Evolutionary conservation across 2,113 vertebrate genomes (phyloP).

Genomic region (Camelus bactrianus): DNA sequence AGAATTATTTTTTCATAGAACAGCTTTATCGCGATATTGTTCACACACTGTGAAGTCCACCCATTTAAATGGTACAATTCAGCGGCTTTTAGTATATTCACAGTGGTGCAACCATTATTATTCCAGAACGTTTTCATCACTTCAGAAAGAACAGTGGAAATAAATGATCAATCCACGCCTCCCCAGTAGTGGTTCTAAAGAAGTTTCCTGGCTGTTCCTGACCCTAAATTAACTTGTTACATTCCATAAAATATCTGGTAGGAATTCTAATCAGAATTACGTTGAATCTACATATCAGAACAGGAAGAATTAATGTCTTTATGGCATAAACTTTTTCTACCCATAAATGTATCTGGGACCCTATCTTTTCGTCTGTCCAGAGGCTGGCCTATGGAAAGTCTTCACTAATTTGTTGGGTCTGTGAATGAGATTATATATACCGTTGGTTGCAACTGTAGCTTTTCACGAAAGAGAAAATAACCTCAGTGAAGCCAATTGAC

Average conservation of each 20-base stretch:
- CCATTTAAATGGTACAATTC: neutral
- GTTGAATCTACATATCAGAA: neutral
- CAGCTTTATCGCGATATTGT: neutral
- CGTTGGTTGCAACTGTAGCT: neutral
- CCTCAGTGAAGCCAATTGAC: neutral
- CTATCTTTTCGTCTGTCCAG: neutral
- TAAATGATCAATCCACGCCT: too few relatives aligned
- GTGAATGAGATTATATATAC: neutral
- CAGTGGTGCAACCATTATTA: too few relatives aligned
- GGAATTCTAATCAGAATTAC: neutral
- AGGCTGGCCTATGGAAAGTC: neutral
- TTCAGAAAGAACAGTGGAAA: neutral
- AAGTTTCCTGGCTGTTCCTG: neutral
- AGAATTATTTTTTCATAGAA: neutral
- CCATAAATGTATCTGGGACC: neutral
- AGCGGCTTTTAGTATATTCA: neutral
- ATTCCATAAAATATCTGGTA: neutral
- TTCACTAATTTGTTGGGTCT: neutral
- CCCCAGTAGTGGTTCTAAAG: neutral
- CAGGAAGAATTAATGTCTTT: neutral
- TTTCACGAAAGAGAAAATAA: neutral
- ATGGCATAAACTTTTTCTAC: neutral
- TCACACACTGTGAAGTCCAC: neutral
- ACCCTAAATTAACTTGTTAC: neutral
- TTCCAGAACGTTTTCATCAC: neutral